A percentile compares a stretch with the other conserved stretches of the same genome.
phyloP scores from a whole-genome alignment of 2,888 invertebrate species.

The Apodemia zela region DNA sequence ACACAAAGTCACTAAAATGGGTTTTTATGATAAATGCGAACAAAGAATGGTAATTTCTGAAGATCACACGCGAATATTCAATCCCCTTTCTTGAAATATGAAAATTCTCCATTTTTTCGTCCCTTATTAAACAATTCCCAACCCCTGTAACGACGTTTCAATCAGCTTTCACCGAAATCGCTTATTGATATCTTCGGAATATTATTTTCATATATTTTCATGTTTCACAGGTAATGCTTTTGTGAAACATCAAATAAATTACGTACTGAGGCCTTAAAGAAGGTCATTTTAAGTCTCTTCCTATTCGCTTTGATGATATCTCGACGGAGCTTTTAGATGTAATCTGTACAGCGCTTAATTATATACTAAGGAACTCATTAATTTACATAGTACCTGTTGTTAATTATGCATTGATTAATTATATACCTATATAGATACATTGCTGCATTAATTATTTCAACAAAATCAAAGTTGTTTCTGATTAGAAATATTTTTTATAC shows the following conservation, averaged over 20 bases:
- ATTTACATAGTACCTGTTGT: not conserved
- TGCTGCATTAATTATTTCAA: too few relatives aligned
- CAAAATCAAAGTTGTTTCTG: too few relatives aligned
- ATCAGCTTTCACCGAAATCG: slow-evolving; percentile 28
- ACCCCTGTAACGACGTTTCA: slow-evolving; percentile 30
- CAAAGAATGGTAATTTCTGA: slow-evolving; percentile 28
- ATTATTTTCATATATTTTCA: slow-evolving; percentile 24
- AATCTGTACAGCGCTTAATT: not conserved
- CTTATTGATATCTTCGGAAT: slow-evolving; percentile 27
- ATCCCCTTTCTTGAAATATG: slow-evolving; percentile 35
- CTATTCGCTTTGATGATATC: slow-evolving; percentile 1
- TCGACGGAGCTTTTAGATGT: not conserved
- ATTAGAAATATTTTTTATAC: too few relatives aligned
- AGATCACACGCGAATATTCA: slow-evolving; percentile 40
- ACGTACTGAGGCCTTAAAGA: not conserved
- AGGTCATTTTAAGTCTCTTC: not conserved
- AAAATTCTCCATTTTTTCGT: slow-evolving; percentile 33
- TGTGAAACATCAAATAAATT: slow-evolving; percentile 16
- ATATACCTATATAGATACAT: too few relatives aligned
- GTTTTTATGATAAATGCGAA: slow-evolving; percentile 14
- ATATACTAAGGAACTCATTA: not conserved
- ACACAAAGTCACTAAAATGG: not conserved
- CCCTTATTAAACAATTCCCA: slow-evolving; percentile 25
- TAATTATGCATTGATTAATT: too few relatives aligned
- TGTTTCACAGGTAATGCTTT: slow-evolving; percentile 18